Base-by-base conservation (phyloP, 2,113 vertebrate genomes). In the Notiomystis cincta region DNA sequence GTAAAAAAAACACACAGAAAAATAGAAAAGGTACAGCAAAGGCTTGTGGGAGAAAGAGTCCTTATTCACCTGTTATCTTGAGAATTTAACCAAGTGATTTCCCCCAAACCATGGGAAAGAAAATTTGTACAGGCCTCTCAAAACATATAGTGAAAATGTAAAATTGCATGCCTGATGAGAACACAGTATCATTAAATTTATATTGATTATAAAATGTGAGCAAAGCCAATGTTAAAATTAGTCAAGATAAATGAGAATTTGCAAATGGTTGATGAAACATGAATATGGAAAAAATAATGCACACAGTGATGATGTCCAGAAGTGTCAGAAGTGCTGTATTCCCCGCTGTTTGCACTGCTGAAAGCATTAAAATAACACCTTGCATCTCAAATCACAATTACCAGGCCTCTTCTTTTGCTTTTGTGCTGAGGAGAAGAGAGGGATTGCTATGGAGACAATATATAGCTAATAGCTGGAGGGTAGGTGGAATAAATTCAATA, bases 391-490 rank as follows among this genome's bases (percentile, higher is more conserved):
- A 93, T 77, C 81, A 79, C 82, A 94, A 96, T 96, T 95, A 93
- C 60, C 48, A 72, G 84, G 51, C 54, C 61, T 89, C 77, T 96
- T 53, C 82, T 81, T 90, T 47, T 84, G 76, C 89, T 87, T 87
- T 76, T 83, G 57, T 86, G 85, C 85, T 77, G 88, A 77, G 57
- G 24, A 85, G 88, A 91, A 91, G 56, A 93, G 76, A 90, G 80
- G 16, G 54, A 96, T 97, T 96, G 92, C 96, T 95, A 97, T 97
- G 96, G 95, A 96, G 94, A 97, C 96, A 94, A 87, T 89, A 90
- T 83, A 92, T 71, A 91, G 37, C 94, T 95, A 93, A 95, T 95
- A 93, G 67, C 92, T 95, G 86, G 60, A 93, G 91, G 83, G 93
- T 96, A 95, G 96, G 89, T 95, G 83, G 85, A 95, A 95, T 96